Evolutionary conservation across 2,113 vertebrate species (phyloP).

Genomic region (Petrocephalus zakoni): DNA sequence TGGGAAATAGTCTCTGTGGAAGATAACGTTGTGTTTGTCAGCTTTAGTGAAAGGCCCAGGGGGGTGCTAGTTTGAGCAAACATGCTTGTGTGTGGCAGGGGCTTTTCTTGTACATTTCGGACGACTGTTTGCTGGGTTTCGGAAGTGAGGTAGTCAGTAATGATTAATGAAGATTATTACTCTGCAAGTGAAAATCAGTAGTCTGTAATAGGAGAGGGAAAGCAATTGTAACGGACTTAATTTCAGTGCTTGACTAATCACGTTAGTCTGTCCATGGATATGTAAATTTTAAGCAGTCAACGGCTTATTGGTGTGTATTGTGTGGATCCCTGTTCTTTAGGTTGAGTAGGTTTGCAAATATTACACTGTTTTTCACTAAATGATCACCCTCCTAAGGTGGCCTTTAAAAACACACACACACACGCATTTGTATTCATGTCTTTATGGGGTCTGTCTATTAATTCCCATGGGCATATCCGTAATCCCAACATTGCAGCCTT

Average conservation of each 20-base stretch:
- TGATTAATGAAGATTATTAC: background rate
- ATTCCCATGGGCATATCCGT: too few species aligned
- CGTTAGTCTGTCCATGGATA: background rate
- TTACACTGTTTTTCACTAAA: background rate
- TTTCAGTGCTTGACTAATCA: background rate
- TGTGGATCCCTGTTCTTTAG: background rate
- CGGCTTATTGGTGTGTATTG: background rate
- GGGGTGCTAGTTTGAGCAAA: background rate
- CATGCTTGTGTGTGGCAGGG: background rate
- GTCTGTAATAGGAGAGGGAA: background rate
- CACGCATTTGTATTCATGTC: background rate
- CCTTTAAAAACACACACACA: background rate
- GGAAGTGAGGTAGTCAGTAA: background rate
- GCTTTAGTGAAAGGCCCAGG: background rate
- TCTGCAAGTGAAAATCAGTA: background rate
- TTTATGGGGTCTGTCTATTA: background rate
- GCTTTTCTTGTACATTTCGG: background rate
- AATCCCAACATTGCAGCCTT: too few species aligned
- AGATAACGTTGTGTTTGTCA: background rate
- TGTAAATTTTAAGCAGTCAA: background rate
- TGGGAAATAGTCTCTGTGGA: background rate
- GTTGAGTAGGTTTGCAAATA: background rate
- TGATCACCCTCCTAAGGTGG: background rate
- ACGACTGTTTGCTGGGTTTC: background rate
- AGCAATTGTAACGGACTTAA: background rate